Evolutionary conservation across 2,113 vertebrate species (phyloP).

Genomic region (Solea solea): DNA sequence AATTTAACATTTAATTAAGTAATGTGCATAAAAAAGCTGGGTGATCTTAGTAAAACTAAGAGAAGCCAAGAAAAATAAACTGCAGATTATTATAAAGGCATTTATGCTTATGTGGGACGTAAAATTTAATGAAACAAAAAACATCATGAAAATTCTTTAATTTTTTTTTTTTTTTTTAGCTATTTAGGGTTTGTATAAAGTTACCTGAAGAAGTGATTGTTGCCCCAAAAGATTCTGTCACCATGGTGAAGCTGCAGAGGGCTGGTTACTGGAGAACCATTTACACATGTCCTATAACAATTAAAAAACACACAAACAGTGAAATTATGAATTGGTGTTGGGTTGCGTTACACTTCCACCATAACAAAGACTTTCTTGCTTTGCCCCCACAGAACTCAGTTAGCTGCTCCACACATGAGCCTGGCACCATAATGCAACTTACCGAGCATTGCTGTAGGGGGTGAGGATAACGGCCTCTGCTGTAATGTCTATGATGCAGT

Average conservation of each 20-base stretch:
- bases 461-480: slow-evolving; percentile 87
- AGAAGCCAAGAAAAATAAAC: neutral
- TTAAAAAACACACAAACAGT: slow-evolving; percentile 1
- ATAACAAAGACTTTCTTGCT: neutral
- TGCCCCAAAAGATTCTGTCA: slow-evolving; percentile 97
- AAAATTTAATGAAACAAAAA: neutral
- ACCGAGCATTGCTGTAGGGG: slow-evolving; percentile 86
- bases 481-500: slow-evolving; percentile 93
- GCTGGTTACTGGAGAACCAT: slow-evolving; percentile 87
- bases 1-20: neutral
- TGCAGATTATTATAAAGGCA: neutral
- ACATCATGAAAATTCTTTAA: neutral
- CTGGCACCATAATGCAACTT: slow-evolving; percentile 3
- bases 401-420: too few relatives aligned
- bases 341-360: too few relatives aligned
- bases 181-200: accelerated
- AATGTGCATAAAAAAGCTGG: neutral
- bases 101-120: neutral
- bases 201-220: slow-evolving; percentile 98
- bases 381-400: neutral
- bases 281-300: slow-evolving; percentile 89
- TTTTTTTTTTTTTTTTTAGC: neutral
- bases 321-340: neutral
- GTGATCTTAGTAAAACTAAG: neutral
- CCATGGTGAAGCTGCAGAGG: slow-evolving; percentile 92